Evolutionary conservation across 1,140 invertebrate species (phyloP), one percentile per base, ranked within the genome.

Genomic region (Berghia stephanieae): DNA sequence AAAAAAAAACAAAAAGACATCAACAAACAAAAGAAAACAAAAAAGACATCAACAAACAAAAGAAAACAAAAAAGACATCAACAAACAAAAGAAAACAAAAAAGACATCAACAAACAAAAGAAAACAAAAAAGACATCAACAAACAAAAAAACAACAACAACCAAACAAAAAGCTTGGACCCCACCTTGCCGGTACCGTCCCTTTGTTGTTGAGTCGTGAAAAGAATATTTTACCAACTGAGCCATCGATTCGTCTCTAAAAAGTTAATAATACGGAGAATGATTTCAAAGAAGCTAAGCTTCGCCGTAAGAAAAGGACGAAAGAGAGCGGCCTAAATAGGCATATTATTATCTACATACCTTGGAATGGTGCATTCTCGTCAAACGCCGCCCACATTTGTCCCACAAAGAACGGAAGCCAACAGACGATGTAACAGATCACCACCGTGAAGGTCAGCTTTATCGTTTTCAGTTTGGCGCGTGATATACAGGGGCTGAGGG

Each of bases 381-480:
- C 85, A 43, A 72, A 86, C 3, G 84, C 85, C n/a, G 81, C 81
- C 84, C 84, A 86, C 81, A 86, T 81, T 82, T 92, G 92, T 34
- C 90, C 90, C 27, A 91, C 82, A 81, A 91, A 92, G 84, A 95
- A 95, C 0, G 94, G 94, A 36, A 91, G 91, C 79, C 93, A 94
- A 75, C 94, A 94, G 27, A 93, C 88, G n/a, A 94, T 91, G 87
- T 94, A 95, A 81, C 94, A 93, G 52, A 91, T 82, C 72, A 95
- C 92, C 31, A 95, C 94, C 0, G 92, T 92, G 31, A 95, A 88
- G 0, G 94, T 95, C 81, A 95, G 92, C 80, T 94, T 94, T 1
- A 95, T 91, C 0, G 94, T 95, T 85, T 94, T 94, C 78, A 95
- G 92, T 88, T 94, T 94, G 18, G 86, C 83, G 46, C 81, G 67